Conservation (phyloP, 1,140 invertebrate species). For the Drosophila santomea region DNA sequence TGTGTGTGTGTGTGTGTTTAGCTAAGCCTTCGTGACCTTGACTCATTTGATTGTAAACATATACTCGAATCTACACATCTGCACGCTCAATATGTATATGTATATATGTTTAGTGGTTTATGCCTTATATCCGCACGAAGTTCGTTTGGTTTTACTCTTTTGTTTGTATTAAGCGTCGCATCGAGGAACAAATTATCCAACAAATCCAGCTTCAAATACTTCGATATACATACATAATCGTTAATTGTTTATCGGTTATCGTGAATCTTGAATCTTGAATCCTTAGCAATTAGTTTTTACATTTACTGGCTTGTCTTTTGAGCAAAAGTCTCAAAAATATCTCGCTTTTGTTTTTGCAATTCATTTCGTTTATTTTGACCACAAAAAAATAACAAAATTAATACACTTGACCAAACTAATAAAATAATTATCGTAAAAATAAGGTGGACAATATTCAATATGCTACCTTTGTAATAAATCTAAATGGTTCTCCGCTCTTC, state of each 20-base stretch:
- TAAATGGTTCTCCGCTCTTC: slow-evolving; percentile 37
- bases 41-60: slow-evolving; percentile 44
- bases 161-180: slow-evolving; percentile 50
- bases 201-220: slow-evolving; percentile 43
- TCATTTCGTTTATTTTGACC: slow-evolving; percentile 38
- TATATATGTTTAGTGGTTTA: slow-evolving; percentile 54
- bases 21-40: slow-evolving; percentile 49
- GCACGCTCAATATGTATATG: slow-evolving; percentile 70
- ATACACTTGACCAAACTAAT: slow-evolving; percentile 40
- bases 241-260: slow-evolving; percentile 25
- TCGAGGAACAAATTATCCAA: slow-evolving; percentile 69
- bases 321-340: slow-evolving; percentile 61
- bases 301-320: slow-evolving; percentile 30
- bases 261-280: slow-evolving; percentile 4
- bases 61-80: slow-evolving; percentile 45
- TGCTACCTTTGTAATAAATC: slow-evolving; percentile 48
- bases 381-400: slow-evolving; percentile 48
- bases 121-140: slow-evolving; percentile 32
- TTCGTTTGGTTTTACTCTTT: slow-evolving; percentile 2
- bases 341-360: slow-evolving; percentile 23
- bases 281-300: not conserved
- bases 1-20: slow-evolving; percentile 28
- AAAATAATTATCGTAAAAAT: slow-evolving; percentile 33
- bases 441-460: slow-evolving; percentile 36
- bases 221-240: slow-evolving; percentile 42